Evolutionary conservation across 2,888 invertebrate species (phyloP), one percentile per base, ranked within the genome.

Genomic region (Erynnis tages): DNA sequence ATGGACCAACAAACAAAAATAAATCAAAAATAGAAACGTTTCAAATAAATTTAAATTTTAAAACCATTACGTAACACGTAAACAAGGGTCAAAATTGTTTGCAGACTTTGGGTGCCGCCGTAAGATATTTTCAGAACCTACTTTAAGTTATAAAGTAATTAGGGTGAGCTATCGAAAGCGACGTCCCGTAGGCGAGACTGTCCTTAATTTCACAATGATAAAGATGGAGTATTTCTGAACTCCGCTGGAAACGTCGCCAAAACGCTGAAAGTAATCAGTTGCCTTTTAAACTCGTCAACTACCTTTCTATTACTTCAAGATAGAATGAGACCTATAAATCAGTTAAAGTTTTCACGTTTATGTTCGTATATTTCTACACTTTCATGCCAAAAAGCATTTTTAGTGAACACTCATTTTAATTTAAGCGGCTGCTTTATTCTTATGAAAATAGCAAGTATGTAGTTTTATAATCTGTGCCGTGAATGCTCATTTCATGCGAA

Each of bases 71-170:
- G 14, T 1, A 14, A 14, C 7, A 32, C 14, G 2, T 19, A 8
- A 43, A 29, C 13, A 38, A 30, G 47, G 38, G 5, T 19, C 47
- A 21, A 46, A 34, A 21, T 29, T 37, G 11, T 47, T 47, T 38
- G 29, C 10, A 29, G 29, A 19, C n/a, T 21, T 11, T 19, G 14
- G 4, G 7, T 13, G 17, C 21, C 13, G 7, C 29, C 1, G 2
- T n/a, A n/a, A 38, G 23, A 27, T 47, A 38, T 38, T 47, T 47
- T 47, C 29, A 29, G 38, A 30, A 38, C 13, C 35, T 34, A 46
- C 35, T 47, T 47, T 47, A 47, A 47, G 38, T 47, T 38, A 38
- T 38, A 47, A 47, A 29, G 37, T 35, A 47, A 47, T 47, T 47
- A 47, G 38, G 37, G 25, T 38, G 47, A 47, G 47, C 19, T 29